phyloP scores from a whole-genome alignment of 2,888 invertebrate species.

The Vanessa cardui region DNA sequence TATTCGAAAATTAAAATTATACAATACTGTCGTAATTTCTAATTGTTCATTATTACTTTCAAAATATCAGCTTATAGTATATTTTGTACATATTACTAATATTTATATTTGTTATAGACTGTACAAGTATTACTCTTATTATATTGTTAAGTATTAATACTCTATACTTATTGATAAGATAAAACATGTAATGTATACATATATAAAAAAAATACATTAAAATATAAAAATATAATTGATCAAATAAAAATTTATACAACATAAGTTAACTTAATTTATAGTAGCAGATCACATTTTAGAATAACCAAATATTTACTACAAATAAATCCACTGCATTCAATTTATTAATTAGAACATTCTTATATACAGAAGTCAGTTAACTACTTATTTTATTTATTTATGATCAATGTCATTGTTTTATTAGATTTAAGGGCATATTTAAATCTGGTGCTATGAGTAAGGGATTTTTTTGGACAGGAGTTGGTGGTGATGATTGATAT shows the following conservation, averaged over 20 bases:
- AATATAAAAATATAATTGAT: background rate
- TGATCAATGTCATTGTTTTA: conserved; percentile 63
- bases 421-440: conserved; percentile 64
- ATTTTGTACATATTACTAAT: background rate
- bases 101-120: background rate
- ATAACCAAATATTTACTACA: background rate
- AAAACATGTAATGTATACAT: background rate
- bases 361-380: conserved; percentile 23
- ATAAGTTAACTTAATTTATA: background rate
- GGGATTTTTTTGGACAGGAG: conserved; percentile 53
- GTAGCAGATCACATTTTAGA: conserved; percentile 2
- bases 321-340: background rate
- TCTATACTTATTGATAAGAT: background rate
- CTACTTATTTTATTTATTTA: conserved; percentile 32
- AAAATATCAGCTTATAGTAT: background rate
- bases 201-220: background rate
- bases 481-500: conserved; percentile 42
- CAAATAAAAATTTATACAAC: background rate
- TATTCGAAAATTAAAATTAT: conserved; percentile 2
- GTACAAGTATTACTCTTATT: background rate
- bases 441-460: conserved; percentile 63
- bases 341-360: conserved; percentile 4
- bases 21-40: background rate
- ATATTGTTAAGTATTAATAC: background rate
- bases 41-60: background rate